phyloP scores from a whole-genome alignment of 1,140 invertebrate species.

The Drosophila lacteicornis region DNA sequence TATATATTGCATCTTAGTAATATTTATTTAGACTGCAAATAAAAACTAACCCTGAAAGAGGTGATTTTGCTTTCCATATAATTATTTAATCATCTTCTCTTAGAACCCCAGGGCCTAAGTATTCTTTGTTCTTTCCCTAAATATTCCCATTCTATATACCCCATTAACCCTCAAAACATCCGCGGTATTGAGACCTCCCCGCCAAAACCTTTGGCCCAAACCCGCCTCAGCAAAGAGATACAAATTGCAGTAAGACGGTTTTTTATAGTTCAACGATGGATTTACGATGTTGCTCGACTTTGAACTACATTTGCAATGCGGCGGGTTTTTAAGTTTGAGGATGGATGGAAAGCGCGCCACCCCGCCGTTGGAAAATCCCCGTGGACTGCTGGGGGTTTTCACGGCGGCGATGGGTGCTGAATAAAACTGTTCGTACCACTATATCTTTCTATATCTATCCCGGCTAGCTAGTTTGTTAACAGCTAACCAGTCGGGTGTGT shows the following conservation, averaged over 20 bases:
- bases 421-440: constrained; percentile 37
- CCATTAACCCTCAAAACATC: background rate
- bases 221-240: constrained; percentile 63
- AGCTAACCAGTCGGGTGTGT: constrained; percentile 49
- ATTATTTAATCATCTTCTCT: too few relatives aligned
- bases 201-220: constrained; percentile 42
- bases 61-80: too few relatives aligned
- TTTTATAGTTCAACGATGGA: constrained; percentile 83
- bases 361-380: constrained; percentile 16
- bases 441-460: constrained; percentile 30
- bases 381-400: constrained; percentile 32
- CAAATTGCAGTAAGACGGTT: constrained; percentile 78
- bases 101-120: too few relatives aligned
- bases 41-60: too few relatives aligned
- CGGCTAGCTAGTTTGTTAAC: constrained; percentile 64
- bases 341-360: constrained; percentile 19
- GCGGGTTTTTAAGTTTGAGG: constrained; percentile 27
- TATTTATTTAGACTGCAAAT: too few relatives aligned
- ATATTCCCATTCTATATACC: background rate
- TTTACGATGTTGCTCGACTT: constrained; percentile 82
- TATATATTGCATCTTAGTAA: too few relatives aligned
- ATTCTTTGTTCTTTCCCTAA: background rate
- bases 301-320: constrained; percentile 73
- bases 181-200: constrained; percentile 8
- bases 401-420: constrained; percentile 24